Evolutionary conservation across 2,113 vertebrate species (phyloP).

Genomic region (Nanorana parkeri): DNA sequence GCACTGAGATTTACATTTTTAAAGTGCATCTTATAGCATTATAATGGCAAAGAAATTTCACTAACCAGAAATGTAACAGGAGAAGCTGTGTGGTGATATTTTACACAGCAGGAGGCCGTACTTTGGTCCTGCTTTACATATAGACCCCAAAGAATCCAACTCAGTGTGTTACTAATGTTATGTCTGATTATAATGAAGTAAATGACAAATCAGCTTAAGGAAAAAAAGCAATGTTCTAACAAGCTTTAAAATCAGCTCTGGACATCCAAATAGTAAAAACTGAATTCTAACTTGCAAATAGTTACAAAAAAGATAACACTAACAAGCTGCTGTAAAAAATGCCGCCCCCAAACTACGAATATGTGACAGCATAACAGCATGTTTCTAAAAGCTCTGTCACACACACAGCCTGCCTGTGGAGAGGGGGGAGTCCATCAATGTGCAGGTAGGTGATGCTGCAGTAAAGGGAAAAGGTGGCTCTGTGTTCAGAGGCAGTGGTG

Average conservation of each 20-base stretch:
- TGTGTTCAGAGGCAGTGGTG: too few relatives aligned
- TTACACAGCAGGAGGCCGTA: background rate
- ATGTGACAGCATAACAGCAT: too few relatives aligned
- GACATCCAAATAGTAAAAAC: constrained; percentile 13
- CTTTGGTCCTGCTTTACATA: constrained; percentile 18
- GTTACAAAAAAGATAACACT: too few relatives aligned
- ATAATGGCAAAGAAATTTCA: constrained; percentile 52
- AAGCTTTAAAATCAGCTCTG: constrained; percentile 50
- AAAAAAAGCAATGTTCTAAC: constrained; percentile 46
- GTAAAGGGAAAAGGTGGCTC: too few relatives aligned
- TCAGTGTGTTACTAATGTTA: constrained; percentile 8
- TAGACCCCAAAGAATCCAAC: constrained; percentile 35
- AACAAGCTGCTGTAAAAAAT: too few relatives aligned
- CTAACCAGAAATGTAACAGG: constrained; percentile 4
- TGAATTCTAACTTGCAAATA: too few relatives aligned
- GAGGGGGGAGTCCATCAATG: too few relatives aligned
- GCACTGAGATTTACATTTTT: constrained; percentile 42
- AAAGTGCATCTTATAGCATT: constrained; percentile 43
- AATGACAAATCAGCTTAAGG: constrained; percentile 61
- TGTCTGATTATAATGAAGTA: background rate
- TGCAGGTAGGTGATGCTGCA: too few relatives aligned
- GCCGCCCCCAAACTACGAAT: too few relatives aligned
- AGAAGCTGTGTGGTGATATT: background rate
- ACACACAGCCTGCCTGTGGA: too few relatives aligned
- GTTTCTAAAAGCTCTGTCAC: too few relatives aligned